Evolutionary conservation across 2,888 invertebrate genomes (phyloP).

Genomic region (Serripes groenlandicus): DNA sequence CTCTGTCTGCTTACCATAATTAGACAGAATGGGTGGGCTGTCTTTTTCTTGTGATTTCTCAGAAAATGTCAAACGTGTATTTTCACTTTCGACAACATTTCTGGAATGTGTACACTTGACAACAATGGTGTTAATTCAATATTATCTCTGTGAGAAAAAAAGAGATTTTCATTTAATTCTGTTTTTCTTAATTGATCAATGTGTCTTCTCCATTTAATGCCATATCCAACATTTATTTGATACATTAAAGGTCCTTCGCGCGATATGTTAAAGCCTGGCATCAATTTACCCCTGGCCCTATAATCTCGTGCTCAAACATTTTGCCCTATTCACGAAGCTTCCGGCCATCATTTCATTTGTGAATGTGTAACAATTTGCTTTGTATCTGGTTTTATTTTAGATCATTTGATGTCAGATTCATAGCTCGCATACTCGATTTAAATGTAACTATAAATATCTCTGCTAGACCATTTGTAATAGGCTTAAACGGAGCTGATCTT

Average conservation of each 20-base stretch:
- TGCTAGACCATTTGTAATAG: constrained; percentile 59
- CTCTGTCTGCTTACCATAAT: no score
- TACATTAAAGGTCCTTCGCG: constrained; percentile 4
- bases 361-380: neutral
- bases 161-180: neutral
- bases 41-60: no score
- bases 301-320: neutral
- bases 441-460: constrained; percentile 64
- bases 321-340: neutral
- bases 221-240: constrained; percentile 1
- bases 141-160: neutral
- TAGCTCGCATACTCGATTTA: constrained; percentile 44
- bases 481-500: constrained; percentile 52
- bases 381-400: constrained; percentile 19
- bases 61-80: no score
- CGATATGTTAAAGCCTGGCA: neutral
- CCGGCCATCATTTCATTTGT: constrained; percentile 15
- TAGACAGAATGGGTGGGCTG: no score
- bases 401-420: constrained; percentile 41
- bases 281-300: neutral
- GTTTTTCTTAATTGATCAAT: neutral
- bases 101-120: no score
- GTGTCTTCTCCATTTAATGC: neutral
- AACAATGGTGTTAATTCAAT: no score
- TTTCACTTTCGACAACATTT: no score